phyloP scores from a whole-genome alignment of 1,140 invertebrate species.

The Tetranychus urticae region DNA sequence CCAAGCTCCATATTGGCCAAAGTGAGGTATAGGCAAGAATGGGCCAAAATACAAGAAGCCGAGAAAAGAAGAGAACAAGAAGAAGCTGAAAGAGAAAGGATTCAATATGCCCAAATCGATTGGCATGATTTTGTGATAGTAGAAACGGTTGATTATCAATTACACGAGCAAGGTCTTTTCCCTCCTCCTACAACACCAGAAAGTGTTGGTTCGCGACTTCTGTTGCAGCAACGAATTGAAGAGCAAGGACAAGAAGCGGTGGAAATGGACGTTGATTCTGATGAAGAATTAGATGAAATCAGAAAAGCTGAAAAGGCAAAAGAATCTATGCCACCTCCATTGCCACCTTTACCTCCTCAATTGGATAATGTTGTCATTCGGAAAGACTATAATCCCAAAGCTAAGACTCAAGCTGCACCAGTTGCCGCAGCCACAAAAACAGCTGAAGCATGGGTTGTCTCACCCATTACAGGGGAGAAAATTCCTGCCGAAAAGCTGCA shows the following conservation, averaged over 20 bases:
- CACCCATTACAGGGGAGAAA: slow-evolving; percentile 88
- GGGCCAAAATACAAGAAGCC: slow-evolving; percentile 78
- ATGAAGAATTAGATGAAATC: slow-evolving; percentile 43
- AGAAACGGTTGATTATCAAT: slow-evolving; percentile 95
- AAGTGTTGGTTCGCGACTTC: slow-evolving; percentile 76
- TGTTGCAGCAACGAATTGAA: slow-evolving; percentile 42
- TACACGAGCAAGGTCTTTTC: slow-evolving; percentile 65
- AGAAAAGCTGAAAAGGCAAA: slow-evolving; percentile 8
- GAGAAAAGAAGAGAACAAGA: slow-evolving; percentile 79
- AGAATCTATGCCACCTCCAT: slow-evolving; percentile 22
- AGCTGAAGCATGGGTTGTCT: slow-evolving; percentile 77
- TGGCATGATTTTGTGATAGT: slow-evolving; percentile 99
- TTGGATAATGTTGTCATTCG: slow-evolving; percentile 84
- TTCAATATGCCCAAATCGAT: slow-evolving; percentile 92
- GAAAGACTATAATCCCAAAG: slow-evolving; percentile 89
- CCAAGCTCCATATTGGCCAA: slow-evolving; percentile 47
- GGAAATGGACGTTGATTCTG: slow-evolving; percentile 45
- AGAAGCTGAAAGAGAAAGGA: slow-evolving; percentile 73
- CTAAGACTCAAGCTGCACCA: slow-evolving; percentile 20
- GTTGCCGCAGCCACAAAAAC: slow-evolving; percentile 29
- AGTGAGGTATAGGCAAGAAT: slow-evolving; percentile 81
- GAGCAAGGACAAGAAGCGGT: slow-evolving; percentile 24
- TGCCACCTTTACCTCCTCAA: slow-evolving; percentile 48
- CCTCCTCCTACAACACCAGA: slow-evolving; percentile 88
- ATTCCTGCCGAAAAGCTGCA: slow-evolving; percentile 90